Base-by-base conservation (phyloP, 2,113 vertebrate species). In the Leptocoma aspasia region DNA sequence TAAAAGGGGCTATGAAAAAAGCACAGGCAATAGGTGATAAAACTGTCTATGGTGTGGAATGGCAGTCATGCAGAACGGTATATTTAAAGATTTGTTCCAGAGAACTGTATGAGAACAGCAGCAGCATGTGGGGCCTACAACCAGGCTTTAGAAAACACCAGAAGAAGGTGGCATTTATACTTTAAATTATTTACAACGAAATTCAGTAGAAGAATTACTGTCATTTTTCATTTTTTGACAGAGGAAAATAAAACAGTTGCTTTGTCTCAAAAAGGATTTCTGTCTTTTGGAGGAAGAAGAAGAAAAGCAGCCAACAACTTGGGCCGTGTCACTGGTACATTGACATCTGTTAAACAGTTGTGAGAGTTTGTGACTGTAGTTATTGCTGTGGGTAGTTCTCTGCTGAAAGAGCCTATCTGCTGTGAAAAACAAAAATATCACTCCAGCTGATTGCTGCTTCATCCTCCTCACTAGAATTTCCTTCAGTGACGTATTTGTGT, bases 51-150 rank as follows among this genome's bases (percentile, higher is more conserved):
- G 5, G 5, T 64, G 13, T 57, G 33, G 71, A 94, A 10, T 9
- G 15, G 12, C 20, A 33, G 26, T 50, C 5, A 1, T 50, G 28
- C 15, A 59, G 30, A 71, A 27, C 0, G 0, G 8, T 44, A 0
- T 39, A 28, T 37, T 60, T 69, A 41, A 82, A 37, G 37, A 42
- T 12, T 59, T 80, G 8, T 85, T 80, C 35, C 24, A 50, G 79
- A 60, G 69, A 49, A 42, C 16, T 31, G 2, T 50, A 1, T 37
- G 23, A 66, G 42, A 28, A 1, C 23, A 72, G 70, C 54, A 63
- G 26, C 11, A 65, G 42, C 14, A 1, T 28, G 2, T 35, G 37
- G 7, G 33, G 47, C 81, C 39, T 79, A 41, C 42, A 45, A 7
- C 16, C 6, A 69, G 47, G 59, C n/a, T 82, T 23, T 45, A 27